These are phyloP conservation scores for Nothobranchius furzeri DNA, from an alignment of 2,113 vertebrate species.

Conservation along the genomic window DNA sequence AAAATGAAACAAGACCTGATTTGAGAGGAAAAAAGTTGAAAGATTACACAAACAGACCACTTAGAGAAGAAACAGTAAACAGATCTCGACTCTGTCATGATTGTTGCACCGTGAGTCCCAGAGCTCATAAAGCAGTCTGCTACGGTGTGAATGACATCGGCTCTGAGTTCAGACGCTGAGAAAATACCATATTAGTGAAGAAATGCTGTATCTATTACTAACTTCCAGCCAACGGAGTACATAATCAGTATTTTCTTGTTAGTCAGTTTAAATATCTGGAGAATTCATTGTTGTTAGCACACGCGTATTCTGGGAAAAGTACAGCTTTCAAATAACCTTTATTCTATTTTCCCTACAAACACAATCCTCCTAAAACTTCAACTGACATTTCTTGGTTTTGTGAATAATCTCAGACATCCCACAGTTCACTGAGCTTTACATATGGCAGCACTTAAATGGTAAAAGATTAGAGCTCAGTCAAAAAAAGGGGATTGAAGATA, in stretches of 20 bases:
- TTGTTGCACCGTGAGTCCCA: constrained; percentile 26
- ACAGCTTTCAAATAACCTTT: no score
- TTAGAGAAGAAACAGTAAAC: constrained; percentile 19
- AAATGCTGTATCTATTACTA: constrained; percentile 12
- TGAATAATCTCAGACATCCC: no score
- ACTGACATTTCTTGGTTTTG: not conserved
- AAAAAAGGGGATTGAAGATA: constrained; percentile 28
- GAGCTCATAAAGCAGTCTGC: constrained; percentile 38
- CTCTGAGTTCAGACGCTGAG: constrained; percentile 26
- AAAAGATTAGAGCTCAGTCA: constrained; percentile 23
- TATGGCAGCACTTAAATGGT: constrained; percentile 56
- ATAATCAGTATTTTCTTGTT: constrained; percentile 3
- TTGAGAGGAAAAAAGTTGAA: constrained; percentile 4
- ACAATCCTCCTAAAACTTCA: not conserved
- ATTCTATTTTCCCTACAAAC: no score
- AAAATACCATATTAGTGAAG: constrained; percentile 14
- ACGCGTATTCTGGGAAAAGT: no score
- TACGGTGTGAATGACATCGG: constrained; percentile 12
- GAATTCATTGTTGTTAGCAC: not conserved
- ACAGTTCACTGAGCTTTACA: no score
- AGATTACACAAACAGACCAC: not conserved
- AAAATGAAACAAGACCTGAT: not conserved
- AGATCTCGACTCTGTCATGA: constrained; percentile 29
- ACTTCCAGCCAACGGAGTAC: constrained; percentile 4
- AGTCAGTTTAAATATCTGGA: constrained; percentile 5